phyloP scores from a whole-genome alignment of 2,888 invertebrate species.

The Caenorhabditis sp. region DNA sequence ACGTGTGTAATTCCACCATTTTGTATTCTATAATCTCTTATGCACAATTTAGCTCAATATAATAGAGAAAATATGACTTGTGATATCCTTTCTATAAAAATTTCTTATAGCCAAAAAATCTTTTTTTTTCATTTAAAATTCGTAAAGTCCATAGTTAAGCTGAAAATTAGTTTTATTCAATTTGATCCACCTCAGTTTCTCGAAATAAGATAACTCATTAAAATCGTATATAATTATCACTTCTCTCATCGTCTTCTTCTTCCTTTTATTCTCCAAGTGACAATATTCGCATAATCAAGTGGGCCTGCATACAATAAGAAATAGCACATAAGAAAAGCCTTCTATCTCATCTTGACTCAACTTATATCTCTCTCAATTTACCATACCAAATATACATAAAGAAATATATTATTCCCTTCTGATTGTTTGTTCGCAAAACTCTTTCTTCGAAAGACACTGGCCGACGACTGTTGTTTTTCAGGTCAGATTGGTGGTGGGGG shows the following conservation, averaged over 20 bases:
- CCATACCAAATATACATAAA: slow-evolving; percentile 1
- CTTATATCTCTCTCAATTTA: neutral
- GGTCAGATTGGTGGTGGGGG: slow-evolving; percentile 11
- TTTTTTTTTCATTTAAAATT: too few relatives aligned
- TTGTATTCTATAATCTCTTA: too few relatives aligned
- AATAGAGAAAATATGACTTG: too few relatives aligned
- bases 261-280: slow-evolving; percentile 6
- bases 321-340: neutral
- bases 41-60: too few relatives aligned
- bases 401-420: slow-evolving; percentile 7
- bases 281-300: slow-evolving; percentile 46
- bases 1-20: too few relatives aligned
- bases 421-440: slow-evolving; percentile 20
- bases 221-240: neutral
- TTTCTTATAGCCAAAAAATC: too few relatives aligned
- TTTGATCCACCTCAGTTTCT: too few relatives aligned
- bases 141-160: too few relatives aligned
- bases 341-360: neutral
- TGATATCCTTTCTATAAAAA: too few relatives aligned
- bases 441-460: slow-evolving; percentile 8
- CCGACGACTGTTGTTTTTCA: slow-evolving; percentile 6
- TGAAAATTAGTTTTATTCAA: too few relatives aligned
- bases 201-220: too few relatives aligned
- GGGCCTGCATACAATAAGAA: slow-evolving; percentile 14
- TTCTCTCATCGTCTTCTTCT: neutral